These are phyloP conservation scores for Opisthocomus hoazin DNA, from an alignment of 2,113 vertebrate species.

Conservation along the genomic window DNA sequence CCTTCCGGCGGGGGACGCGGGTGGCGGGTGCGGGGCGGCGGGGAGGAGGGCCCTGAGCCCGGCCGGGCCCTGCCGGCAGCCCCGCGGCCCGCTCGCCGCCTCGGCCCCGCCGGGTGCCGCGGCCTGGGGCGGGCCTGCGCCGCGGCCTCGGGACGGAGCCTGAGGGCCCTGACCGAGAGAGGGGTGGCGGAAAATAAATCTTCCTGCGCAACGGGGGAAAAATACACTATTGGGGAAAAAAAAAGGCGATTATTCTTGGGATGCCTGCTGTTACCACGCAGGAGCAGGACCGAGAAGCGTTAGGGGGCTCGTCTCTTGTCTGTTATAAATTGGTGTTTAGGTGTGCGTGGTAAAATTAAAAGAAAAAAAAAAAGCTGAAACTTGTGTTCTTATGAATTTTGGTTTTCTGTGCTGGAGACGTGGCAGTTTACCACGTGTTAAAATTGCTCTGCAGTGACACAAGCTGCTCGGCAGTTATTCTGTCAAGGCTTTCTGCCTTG, in stretches of 20 bases:
- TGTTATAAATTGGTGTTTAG: not conserved
- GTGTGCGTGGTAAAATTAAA: not conserved
- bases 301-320: no score
- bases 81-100: not conserved
- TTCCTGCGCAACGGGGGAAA: not conserved
- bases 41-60: not conserved
- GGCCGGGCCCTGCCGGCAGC: not conserved
- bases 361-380: no score
- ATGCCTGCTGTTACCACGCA: accelerated
- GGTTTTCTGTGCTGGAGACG: not conserved
- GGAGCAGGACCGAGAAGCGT: not conserved
- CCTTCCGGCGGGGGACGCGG: not conserved
- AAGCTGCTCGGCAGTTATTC: not conserved
- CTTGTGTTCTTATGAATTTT: not conserved
- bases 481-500: not conserved
- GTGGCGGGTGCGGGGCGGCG: no score
- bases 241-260: accelerated
- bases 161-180: accelerated
- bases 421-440: not conserved
- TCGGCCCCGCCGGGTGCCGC: not conserved
- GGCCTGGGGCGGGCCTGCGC: not conserved
- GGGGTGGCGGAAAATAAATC: not conserved
- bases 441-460: not conserved
- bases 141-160: accelerated
- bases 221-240: no score